Conservation (phyloP, 2,113 vertebrate species). For the Pterophyllum scalare region DNA sequence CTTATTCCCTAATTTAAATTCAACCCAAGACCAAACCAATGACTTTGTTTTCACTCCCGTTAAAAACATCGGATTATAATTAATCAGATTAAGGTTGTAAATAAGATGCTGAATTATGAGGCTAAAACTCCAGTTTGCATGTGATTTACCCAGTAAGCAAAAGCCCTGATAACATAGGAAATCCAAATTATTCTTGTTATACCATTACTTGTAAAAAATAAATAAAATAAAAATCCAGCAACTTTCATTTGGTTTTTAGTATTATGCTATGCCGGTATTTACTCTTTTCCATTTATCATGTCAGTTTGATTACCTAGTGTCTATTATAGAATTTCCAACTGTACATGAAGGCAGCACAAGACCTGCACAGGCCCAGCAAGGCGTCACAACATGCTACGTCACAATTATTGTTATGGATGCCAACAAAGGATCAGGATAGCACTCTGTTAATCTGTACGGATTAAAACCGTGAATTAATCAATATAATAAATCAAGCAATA, state of each 20-base stretch:
- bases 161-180: too few species aligned
- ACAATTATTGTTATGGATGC: constrained; percentile 59
- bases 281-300: neutral
- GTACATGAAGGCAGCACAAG: constrained; percentile 31
- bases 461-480: constrained; percentile 11
- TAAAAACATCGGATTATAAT: constrained; percentile 32
- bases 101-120: constrained; percentile 30
- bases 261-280: neutral
- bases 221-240: neutral
- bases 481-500: constrained; percentile 4
- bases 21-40: neutral
- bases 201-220: neutral
- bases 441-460: constrained; percentile 33
- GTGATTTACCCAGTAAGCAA: constrained; percentile 25
- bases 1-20: neutral
- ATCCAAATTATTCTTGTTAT: too few species aligned
- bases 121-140: constrained; percentile 18
- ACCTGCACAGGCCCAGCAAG: neutral
- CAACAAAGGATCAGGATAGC: constrained; percentile 60
- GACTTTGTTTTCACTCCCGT: constrained; percentile 15
- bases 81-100: constrained; percentile 37
- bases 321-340: neutral
- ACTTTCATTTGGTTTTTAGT: neutral
- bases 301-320: neutral
- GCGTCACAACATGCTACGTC: constrained; percentile 63